Conservation (phyloP, 2,888 invertebrate species). For the Leptopilina syphax region DNA sequence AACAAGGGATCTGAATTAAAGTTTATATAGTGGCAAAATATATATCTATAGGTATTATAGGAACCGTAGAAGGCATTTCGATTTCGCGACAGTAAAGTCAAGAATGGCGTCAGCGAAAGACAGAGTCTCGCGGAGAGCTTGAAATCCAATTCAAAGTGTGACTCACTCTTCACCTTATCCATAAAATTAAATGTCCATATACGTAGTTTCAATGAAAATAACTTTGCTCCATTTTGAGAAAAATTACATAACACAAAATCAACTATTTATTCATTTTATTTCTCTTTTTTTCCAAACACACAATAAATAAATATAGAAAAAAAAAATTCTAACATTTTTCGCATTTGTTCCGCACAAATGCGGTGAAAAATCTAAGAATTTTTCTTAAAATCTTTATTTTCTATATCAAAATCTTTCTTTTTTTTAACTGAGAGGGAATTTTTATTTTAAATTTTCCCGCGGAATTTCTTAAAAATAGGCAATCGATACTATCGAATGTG, state of each 20-base stretch:
- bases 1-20: conserved; percentile 11
- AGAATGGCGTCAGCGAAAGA: conserved; percentile 27
- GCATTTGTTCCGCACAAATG: not conserved
- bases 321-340: too few relatives aligned
- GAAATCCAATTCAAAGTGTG: conserved; percentile 27
- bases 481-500: too few relatives aligned
- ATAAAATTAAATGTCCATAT: not conserved
- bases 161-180: conserved; percentile 3
- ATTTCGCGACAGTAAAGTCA: conserved; percentile 23
- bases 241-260: not conserved
- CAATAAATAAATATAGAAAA: too few relatives aligned
- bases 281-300: not conserved
- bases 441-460: too few relatives aligned
- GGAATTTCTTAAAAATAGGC: too few relatives aligned
- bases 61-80: conserved; percentile 2
- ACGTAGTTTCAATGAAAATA: not conserved
- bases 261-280: not conserved
- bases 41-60: not conserved
- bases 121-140: not conserved
- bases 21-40: not conserved
- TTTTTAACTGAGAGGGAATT: too few relatives aligned
- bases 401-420: too few relatives aligned
- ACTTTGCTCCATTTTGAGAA: not conserved
- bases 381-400: too few relatives aligned
- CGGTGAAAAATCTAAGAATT: not conserved